Conservation (phyloP, 2,888 invertebrate species). For the Halictus quadricinctus region DNA sequence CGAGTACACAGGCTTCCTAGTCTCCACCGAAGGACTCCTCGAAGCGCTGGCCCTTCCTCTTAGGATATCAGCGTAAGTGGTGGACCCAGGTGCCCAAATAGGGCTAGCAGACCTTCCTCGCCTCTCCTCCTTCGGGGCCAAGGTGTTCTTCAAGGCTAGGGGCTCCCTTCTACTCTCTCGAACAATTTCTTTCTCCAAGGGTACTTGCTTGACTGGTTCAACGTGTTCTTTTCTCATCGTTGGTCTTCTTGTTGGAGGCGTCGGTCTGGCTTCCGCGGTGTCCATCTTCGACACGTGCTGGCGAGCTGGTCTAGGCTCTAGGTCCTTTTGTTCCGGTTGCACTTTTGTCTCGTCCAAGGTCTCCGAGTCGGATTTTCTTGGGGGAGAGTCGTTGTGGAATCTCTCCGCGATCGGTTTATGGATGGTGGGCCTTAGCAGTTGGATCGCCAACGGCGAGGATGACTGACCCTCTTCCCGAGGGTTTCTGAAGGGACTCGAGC, state of each 20-base stretch:
- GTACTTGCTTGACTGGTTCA: background rate
- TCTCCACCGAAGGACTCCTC: conserved; percentile 68
- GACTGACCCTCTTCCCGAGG: conserved; percentile 72
- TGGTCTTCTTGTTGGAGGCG: conserved; percentile 71
- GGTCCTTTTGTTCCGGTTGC: conserved; percentile 35
- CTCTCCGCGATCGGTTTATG: conserved; percentile 74
- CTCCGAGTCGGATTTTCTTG: background rate
- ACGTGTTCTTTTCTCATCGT: conserved; percentile 8
- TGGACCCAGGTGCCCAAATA: conserved; percentile 89
- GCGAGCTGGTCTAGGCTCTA: conserved; percentile 32
- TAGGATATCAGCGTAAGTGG: conserved; percentile 91
- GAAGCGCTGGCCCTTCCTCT: conserved; percentile 83
- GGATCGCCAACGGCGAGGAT: conserved; percentile 59
- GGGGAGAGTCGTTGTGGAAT: background rate
- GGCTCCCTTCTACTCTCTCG: conserved; percentile 26
- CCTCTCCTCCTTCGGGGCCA: conserved; percentile 74
- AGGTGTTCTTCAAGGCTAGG: conserved; percentile 36
- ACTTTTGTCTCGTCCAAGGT: background rate
- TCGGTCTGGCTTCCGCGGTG: background rate
- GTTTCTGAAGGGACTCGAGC: conserved; percentile 76
- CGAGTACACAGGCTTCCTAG: background rate
- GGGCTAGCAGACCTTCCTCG: conserved; percentile 87
- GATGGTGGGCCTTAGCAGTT: conserved; percentile 75
- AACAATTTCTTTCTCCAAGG: background rate
- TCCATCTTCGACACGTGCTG: conserved; percentile 38